These are phyloP conservation scores for Nomada fucata DNA, from an alignment of 2,888 invertebrate genomes.

Conservation along the genomic window DNA sequence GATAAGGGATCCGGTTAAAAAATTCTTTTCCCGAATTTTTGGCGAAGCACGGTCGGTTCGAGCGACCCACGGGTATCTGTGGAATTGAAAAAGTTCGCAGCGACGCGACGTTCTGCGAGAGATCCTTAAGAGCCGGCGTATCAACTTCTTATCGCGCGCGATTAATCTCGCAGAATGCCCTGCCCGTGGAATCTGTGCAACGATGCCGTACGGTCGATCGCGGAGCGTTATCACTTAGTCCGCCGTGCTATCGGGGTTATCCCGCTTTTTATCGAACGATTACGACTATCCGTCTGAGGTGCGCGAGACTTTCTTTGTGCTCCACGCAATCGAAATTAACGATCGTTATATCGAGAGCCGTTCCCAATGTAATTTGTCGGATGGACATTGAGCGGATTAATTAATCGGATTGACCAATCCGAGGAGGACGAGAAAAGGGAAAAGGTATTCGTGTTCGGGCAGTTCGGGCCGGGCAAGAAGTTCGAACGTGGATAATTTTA, in stretches of 20 bases:
- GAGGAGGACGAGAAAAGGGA: too few species aligned
- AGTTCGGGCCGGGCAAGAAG: not conserved
- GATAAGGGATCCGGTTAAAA: conserved; percentile 43
- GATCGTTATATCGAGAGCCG: too few species aligned
- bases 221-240: conserved; percentile 53
- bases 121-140: conserved; percentile 55
- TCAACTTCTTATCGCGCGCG: conserved; percentile 64
- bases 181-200: conserved; percentile 7
- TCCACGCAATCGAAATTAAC: too few species aligned
- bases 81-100: conserved; percentile 66
- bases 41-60: not conserved
- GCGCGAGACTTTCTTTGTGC: not conserved
- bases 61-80: conserved; percentile 37
- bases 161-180: conserved; percentile 60
- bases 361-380: not conserved
- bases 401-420: not conserved
- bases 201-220: conserved; percentile 34
- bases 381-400: not conserved
- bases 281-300: conserved; percentile 19
- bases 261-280: conserved; percentile 12
- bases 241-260: not conserved
- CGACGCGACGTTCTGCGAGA: conserved; percentile 37
- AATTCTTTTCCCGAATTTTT: conserved; percentile 41
- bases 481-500: conserved; percentile 9
- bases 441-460: not conserved